phyloP scores from a whole-genome alignment of 1,140 invertebrate species.

The Goniozus legneri region DNA sequence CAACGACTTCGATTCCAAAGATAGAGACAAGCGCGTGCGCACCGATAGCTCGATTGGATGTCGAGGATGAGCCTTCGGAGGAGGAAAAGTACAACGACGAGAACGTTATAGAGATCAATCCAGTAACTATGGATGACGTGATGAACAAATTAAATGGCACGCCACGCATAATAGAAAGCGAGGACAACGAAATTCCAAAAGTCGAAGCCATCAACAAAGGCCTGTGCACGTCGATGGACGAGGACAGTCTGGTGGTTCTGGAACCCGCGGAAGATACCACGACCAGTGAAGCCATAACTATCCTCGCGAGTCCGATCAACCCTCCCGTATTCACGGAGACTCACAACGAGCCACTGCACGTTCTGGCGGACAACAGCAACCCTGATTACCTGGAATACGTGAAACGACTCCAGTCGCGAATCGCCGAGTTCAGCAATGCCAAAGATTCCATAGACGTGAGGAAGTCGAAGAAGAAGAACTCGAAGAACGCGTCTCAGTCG shows the following conservation, averaged over 20 bases:
- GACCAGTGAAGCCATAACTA: slow-evolving; percentile 58
- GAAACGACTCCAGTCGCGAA: slow-evolving; percentile 64
- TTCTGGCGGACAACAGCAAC: slow-evolving; percentile 39
- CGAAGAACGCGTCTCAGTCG: slow-evolving; percentile 39
- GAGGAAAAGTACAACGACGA: slow-evolving; percentile 29
- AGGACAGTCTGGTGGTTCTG: slow-evolving; percentile 58
- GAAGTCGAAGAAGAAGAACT: slow-evolving; percentile 62
- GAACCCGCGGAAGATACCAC: slow-evolving; percentile 55
- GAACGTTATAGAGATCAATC: slow-evolving; percentile 45
- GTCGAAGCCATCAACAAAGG: slow-evolving; percentile 37
- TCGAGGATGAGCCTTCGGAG: slow-evolving; percentile 42
- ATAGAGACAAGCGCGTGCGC: slow-evolving; percentile 22
- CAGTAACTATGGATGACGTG: slow-evolving; percentile 45
- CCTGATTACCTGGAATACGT: slow-evolving; percentile 65
- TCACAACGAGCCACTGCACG: slow-evolving; percentile 11
- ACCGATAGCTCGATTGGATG: slow-evolving; percentile 43
- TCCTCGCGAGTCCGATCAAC: slow-evolving; percentile 56
- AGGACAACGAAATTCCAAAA: slow-evolving; percentile 3
- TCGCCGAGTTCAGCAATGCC: slow-evolving; percentile 68
- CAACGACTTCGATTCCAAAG: background rate
- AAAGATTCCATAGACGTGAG: slow-evolving; percentile 68
- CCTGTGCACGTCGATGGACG: slow-evolving; percentile 53
- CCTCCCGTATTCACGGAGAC: slow-evolving; percentile 26
- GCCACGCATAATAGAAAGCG: slow-evolving; percentile 7
- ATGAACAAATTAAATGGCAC: slow-evolving; percentile 27